Evolutionary conservation across 2,113 vertebrate species (phyloP).

Genomic region (Herpailurus yagouaroundi): DNA sequence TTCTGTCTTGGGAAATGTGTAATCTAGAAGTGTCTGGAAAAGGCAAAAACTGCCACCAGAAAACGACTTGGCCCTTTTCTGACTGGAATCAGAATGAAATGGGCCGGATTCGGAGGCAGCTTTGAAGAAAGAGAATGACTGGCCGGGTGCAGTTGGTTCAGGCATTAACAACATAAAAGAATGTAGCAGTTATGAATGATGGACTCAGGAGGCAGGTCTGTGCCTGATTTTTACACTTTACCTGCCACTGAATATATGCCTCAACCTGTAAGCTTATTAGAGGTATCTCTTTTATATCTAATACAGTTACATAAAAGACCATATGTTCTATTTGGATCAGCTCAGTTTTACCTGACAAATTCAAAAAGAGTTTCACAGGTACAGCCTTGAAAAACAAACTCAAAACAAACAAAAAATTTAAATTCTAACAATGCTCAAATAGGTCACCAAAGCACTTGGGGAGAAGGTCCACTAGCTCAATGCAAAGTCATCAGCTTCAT

Average conservation of each 20-base stretch:
- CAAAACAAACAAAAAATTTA: background rate
- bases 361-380: background rate
- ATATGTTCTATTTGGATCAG: background rate
- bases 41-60: background rate
- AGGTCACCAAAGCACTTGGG: background rate
- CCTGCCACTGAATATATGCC: background rate
- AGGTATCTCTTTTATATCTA: background rate
- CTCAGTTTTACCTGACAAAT: background rate
- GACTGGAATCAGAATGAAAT: background rate
- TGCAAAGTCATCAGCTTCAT: background rate
- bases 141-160: background rate
- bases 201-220: background rate
- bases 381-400: background rate
- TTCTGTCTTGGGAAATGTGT: background rate
- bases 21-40: background rate
- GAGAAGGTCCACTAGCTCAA: background rate
- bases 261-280: background rate
- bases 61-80: background rate
- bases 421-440: background rate
- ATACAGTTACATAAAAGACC: background rate
- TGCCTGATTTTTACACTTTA: slow-evolving; percentile 18
- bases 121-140: background rate
- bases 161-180: background rate
- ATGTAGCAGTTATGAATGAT: background rate
- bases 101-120: background rate